Conservation (phyloP, 2,113 vertebrate species). For the Hyperopisus bebe region DNA sequence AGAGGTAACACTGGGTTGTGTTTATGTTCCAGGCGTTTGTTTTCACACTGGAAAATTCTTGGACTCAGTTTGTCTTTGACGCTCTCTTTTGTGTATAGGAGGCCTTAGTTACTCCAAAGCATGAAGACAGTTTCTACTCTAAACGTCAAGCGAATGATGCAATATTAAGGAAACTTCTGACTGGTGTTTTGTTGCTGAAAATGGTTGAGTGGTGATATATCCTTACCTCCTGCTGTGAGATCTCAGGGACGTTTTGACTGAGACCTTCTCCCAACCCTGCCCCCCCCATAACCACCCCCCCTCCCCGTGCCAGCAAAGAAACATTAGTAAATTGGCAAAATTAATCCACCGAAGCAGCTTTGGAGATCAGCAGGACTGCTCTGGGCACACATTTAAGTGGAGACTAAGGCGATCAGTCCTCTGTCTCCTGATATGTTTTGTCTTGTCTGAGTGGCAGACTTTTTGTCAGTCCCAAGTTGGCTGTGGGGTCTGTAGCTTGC, state of each 20-base stretch:
- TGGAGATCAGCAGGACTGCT: slow-evolving; percentile 19
- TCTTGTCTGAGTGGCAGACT: not conserved
- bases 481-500: not conserved
- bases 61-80: not conserved
- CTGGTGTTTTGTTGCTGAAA: not conserved
- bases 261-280: slow-evolving; percentile 43
- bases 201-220: not conserved
- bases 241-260: slow-evolving; percentile 33
- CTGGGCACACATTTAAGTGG: slow-evolving; percentile 22
- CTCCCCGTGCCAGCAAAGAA: slow-evolving; percentile 37
- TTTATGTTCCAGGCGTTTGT: not conserved
- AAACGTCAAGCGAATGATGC: not conserved
- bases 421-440: slow-evolving; percentile 3
- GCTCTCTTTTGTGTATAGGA: not conserved
- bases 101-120: not conserved
- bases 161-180: not conserved
- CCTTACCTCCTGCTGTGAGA: slow-evolving; percentile 2
- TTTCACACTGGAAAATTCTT: not conserved
- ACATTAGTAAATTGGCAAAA: slow-evolving; percentile 48
- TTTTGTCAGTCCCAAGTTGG: not conserved
- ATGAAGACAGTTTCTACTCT: not conserved
- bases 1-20: not conserved
- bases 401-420: slow-evolving; percentile 7
- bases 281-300: not conserved
- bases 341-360: slow-evolving; percentile 48